These are phyloP conservation scores for Labrus mixtus DNA, from an alignment of 2,113 vertebrate species.

Conservation along the genomic window DNA sequence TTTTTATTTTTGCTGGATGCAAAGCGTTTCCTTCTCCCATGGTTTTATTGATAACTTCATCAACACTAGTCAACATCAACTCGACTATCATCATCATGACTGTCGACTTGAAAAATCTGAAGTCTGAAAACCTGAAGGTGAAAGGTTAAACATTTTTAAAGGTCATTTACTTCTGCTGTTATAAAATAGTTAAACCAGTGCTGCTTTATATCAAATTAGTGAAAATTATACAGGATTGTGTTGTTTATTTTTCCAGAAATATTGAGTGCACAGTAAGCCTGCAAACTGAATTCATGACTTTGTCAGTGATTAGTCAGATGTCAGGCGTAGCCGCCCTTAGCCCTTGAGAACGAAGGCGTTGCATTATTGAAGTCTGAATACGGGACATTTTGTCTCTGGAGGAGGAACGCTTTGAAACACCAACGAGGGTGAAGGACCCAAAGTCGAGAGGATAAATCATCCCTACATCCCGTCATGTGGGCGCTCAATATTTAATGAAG, in stretches of 20 bases:
- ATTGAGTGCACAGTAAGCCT: conserved; percentile 19
- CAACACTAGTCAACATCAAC: no score
- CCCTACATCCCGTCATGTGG: conserved; percentile 48
- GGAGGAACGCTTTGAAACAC: conserved; percentile 47
- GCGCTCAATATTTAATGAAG: conserved; percentile 62
- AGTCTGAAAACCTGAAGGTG: no score
- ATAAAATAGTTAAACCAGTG: neutral
- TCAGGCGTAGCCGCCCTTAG: conserved; percentile 36
- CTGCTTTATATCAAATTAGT: neutral
- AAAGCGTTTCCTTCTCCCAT: no score
- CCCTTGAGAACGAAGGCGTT: conserved; percentile 23
- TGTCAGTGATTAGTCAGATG: conserved; percentile 60
- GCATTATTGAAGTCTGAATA: conserved; percentile 64
- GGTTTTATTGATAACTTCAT: no score
- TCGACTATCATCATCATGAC: no score
- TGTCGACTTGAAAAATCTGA: no score
- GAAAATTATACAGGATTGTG: neutral
- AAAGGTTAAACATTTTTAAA: no score
- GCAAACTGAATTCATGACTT: conserved; percentile 25
- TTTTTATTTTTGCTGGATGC: no score
- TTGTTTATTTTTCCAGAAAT: conserved; percentile 32
- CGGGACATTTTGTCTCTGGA: conserved; percentile 64
- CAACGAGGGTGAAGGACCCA: conserved; percentile 35
- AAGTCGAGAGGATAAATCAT: conserved; percentile 21
- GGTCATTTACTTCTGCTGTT: conserved; percentile 8